These are phyloP conservation scores for Pseudorasbora parva DNA, from an alignment of 2,113 vertebrate genomes.

Conservation along the genomic window DNA sequence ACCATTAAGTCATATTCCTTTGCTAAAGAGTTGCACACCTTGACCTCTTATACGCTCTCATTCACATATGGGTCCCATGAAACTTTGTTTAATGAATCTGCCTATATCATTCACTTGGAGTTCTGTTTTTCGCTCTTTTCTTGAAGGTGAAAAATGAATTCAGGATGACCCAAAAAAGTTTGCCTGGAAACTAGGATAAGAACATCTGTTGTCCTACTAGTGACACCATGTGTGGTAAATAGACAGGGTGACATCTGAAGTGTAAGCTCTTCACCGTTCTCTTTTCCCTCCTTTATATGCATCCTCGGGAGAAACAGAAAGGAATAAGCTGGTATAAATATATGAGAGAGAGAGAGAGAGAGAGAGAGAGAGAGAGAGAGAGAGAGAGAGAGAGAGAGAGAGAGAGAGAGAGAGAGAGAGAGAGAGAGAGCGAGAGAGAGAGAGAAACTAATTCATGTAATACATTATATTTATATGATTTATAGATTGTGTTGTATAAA, in stretches of 20 bases:
- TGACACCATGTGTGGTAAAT: slow-evolving; percentile 31
- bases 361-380: no score
- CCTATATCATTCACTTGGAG: slow-evolving; percentile 24
- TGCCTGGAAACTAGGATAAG: slow-evolving; percentile 55
- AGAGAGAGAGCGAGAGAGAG: no score
- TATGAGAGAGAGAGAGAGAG: no score
- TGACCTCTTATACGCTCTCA: neutral
- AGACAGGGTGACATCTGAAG: slow-evolving; percentile 38
- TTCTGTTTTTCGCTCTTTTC: slow-evolving; percentile 30
- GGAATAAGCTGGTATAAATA: neutral
- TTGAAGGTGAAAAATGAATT: slow-evolving; percentile 53
- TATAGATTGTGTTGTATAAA: no score
- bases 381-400: no score
- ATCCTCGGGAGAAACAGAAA: neutral
- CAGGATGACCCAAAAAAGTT: slow-evolving; percentile 60
- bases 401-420: no score
- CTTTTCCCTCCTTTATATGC: neutral
- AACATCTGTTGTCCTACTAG: slow-evolving; percentile 52
- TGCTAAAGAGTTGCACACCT: neutral
- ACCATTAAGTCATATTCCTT: neutral
- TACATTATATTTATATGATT: no score
- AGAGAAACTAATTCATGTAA: no score
- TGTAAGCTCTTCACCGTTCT: neutral
- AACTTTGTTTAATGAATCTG: neutral
- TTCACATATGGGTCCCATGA: neutral